phyloP scores from a whole-genome alignment of 2,888 invertebrate species.

The Erebia epiphron region DNA sequence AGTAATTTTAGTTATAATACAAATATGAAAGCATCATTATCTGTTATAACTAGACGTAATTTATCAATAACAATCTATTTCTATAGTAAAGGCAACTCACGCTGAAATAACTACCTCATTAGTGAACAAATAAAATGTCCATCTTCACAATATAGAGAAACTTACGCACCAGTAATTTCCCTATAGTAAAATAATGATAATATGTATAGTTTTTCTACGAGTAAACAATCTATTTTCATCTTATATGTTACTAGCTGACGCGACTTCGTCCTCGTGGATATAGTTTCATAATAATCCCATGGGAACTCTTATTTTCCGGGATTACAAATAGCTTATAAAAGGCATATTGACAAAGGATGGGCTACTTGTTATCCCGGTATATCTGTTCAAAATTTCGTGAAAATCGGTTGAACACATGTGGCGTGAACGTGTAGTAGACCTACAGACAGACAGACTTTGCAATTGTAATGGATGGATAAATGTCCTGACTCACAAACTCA shows the following conservation, averaged over 20 bases:
- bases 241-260: background rate
- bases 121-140: background rate
- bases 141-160: background rate
- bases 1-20: background rate
- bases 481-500: too few species aligned
- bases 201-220: background rate
- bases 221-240: background rate
- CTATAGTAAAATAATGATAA: background rate
- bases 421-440: too few species aligned
- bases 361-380: too few species aligned
- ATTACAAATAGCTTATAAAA: background rate
- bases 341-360: too few species aligned
- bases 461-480: too few species aligned
- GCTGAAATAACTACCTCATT: conserved; percentile 8
- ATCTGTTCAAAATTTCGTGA: too few species aligned
- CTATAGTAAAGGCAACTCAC: background rate
- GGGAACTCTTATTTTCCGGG: too few species aligned
- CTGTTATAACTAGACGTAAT: conserved; percentile 1
- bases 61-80: conserved; percentile 11
- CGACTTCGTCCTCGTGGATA: too few species aligned
- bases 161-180: background rate
- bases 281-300: too few species aligned
- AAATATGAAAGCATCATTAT: background rate
- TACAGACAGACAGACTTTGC: too few species aligned
- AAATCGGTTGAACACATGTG: too few species aligned